phyloP scores from a whole-genome alignment of 2,888 invertebrate species.

The Hypselothyrea guttata region DNA sequence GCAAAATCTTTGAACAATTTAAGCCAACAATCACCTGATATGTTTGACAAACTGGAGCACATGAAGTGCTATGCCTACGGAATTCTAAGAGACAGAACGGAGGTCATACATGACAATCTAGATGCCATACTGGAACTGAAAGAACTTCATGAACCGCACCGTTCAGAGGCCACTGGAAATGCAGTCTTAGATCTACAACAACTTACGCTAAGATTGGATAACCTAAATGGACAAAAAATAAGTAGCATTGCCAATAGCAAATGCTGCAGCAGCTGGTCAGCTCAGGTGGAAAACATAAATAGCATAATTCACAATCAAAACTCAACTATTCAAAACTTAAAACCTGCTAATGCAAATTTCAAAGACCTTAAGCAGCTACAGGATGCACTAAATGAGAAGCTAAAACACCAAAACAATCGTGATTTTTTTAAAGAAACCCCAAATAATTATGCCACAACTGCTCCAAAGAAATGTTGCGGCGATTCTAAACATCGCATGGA shows the following conservation, averaged over 20 bases:
- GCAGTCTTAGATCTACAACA: slow-evolving; percentile 24
- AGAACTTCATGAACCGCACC: background rate
- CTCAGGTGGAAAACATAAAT: background rate
- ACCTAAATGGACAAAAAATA: slow-evolving; percentile 4
- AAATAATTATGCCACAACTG: too few species aligned
- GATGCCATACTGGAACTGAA: slow-evolving; percentile 30
- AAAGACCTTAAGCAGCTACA: too few species aligned
- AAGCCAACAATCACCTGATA: background rate
- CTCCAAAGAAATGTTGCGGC: too few species aligned
- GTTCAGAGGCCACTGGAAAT: slow-evolving; percentile 7
- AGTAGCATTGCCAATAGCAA: background rate
- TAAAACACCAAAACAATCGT: too few species aligned
- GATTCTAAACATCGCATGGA: too few species aligned
- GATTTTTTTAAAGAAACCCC: too few species aligned
- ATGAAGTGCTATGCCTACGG: slow-evolving; percentile 38
- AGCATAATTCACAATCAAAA: too few species aligned
- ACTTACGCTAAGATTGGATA: slow-evolving; percentile 25
- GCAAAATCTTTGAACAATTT: slow-evolving; percentile 1
- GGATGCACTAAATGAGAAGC: too few species aligned
- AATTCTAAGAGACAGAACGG: slow-evolving; percentile 42
- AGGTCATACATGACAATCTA: slow-evolving; percentile 41
- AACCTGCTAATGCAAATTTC: too few species aligned
- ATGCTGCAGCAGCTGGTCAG: slow-evolving; percentile 34
- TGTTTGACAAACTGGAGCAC: background rate
- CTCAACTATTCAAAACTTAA: too few species aligned